Evolutionary conservation across 2,797 vertebrate species (phyloP), one percentile per base, ranked within the genome.

Genomic region (Chaenodraco wilsoni): DNA sequence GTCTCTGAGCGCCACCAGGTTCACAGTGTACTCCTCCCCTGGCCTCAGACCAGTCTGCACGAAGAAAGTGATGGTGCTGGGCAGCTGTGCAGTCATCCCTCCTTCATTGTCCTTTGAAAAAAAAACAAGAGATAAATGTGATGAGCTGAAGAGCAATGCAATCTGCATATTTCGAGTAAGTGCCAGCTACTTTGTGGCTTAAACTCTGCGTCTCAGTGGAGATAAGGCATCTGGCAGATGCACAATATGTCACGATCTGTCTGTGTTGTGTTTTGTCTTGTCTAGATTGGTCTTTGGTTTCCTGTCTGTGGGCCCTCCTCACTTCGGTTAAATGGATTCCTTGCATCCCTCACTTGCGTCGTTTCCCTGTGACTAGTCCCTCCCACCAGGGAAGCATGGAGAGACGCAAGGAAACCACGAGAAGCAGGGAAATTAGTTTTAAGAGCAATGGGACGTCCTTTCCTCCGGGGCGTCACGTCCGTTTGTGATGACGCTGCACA

Each of bases 11-110:
- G 97, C 97, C 74, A 99, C 96, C 49, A 99, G 85, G 13, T 96
- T 98, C 49, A 99, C 96, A 0, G 95, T 97, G 78, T 99, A 99
- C 74, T 99, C 97, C 13, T 99, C 98, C 6, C 98, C 98, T 0
- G 98, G 97, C 74, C 96, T 97, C 65, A 99, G 88, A 7, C 96
- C 97, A 0, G 96, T 99, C 92, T 99, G 98, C 82, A 98, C 95
- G 91, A 98, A 98, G 31, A 95, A 96, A 3, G 96, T 99, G 71
- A 99, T 97, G 0, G 95, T 96, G 79, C 97, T 98, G 71, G 98
- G 98, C 37, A 99, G 95, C 89, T 99, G 98, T 14, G 97, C 97
- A 0, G 98, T 99, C 91, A 98, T 96, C 1, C 97, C 97, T 5
- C 98, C 98, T 82, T 99, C 97, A 2, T 98, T 99, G 79, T 98